Conservation (phyloP, 2,797 vertebrate genomes). For the Steatocranus sp. region DNA sequence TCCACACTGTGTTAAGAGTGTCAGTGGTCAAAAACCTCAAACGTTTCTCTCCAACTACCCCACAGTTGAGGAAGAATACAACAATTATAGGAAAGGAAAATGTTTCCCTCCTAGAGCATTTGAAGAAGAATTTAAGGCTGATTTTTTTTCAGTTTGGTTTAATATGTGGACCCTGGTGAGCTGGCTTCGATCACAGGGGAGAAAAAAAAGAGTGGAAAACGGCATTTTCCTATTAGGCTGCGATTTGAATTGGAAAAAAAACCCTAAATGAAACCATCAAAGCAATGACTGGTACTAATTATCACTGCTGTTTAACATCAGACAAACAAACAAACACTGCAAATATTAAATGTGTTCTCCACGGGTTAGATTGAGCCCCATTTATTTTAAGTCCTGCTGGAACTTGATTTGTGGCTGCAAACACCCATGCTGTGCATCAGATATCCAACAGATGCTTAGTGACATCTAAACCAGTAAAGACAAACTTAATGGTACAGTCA, state of each 20-base stretch:
- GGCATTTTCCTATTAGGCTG: conserved; percentile 6
- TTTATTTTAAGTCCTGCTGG: conserved; percentile 64
- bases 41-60: conserved; percentile 11
- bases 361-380: conserved; percentile 49
- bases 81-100: conserved; percentile 19
- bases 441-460: conserved; percentile 65
- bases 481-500: conserved; percentile 52
- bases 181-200: conserved; percentile 8
- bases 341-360: conserved; percentile 59
- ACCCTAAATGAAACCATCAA: conserved; percentile 39
- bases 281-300: conserved; percentile 53
- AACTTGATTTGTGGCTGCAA: conserved; percentile 60
- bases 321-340: conserved; percentile 54
- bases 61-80: neutral
- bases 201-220: conserved; percentile 4
- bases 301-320: conserved; percentile 59
- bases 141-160: neutral
- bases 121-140: conserved; percentile 12
- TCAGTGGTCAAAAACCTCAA: conserved; percentile 38
- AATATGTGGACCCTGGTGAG: conserved; percentile 8
- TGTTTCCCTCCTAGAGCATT: neutral
- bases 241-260: conserved; percentile 10
- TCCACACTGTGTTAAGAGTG: conserved; percentile 17
- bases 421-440: conserved; percentile 53
- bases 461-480: conserved; percentile 52